Percentiles rank a stretch among this genome's conserved stretches.
Conservation (phyloP, 2,888 invertebrate species). For the Agonopterix heracliana region DNA sequence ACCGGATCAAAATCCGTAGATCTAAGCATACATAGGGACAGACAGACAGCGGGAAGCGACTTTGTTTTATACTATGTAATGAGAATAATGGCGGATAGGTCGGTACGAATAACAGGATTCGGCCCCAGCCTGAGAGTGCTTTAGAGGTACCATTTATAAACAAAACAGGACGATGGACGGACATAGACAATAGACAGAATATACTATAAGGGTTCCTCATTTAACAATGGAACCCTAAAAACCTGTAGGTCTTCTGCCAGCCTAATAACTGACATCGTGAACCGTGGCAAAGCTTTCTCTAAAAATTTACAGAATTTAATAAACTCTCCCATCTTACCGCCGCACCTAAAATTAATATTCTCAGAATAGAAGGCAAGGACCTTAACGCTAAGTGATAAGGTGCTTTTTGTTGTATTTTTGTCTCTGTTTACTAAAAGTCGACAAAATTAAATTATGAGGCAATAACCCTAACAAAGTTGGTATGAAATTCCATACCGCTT, state of each 20-base stretch:
- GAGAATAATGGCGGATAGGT: no score
- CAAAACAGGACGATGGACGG: no score
- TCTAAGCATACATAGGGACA: no score
- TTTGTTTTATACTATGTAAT: not conserved
- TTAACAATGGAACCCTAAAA: no score
- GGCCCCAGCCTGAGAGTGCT: no score
- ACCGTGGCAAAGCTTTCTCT: not conserved
- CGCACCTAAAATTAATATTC: not conserved
- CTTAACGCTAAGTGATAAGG: not conserved
- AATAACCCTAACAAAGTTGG: constrained; percentile 15
- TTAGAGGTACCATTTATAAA: no score
- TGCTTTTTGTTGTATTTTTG: constrained; percentile 4
- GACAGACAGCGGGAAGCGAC: not conserved
- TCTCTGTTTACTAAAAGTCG: constrained; percentile 7
- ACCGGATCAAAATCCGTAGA: no score
- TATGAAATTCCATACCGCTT: constrained; percentile 12
- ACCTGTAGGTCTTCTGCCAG: no score
- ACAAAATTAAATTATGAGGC: constrained; percentile 19
- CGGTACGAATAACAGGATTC: no score
- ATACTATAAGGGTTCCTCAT: no score
- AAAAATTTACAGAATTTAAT: constrained; percentile 18
- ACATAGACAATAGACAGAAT: no score
- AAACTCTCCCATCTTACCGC: constrained; percentile 12
- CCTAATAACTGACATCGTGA: no score
- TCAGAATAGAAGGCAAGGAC: not conserved